phyloP scores from a whole-genome alignment of 2,113 vertebrate genomes.

The Gobiocypris rarus region DNA sequence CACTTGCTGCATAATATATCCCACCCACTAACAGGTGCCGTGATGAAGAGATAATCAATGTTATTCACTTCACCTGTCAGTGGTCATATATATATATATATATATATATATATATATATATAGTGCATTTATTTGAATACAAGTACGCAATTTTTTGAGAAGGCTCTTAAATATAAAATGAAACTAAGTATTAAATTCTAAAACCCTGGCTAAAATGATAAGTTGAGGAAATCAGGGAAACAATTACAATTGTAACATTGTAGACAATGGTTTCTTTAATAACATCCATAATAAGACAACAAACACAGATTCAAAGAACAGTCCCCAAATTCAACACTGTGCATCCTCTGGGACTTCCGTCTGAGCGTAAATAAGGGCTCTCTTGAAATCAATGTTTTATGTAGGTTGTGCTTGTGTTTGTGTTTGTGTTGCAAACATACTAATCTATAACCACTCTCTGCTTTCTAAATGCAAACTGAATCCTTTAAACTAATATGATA shows the following conservation, averaged over 20 bases:
- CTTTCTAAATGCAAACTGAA: not conserved
- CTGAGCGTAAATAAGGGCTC: not conserved
- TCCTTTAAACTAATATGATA: not conserved
- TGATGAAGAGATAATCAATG: no score
- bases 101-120: no score
- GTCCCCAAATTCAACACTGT: not conserved
- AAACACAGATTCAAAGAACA: not conserved
- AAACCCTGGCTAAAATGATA: not conserved
- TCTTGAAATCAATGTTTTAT: slow-evolving; percentile 31
- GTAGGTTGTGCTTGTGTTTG: not conserved
- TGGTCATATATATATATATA: no score
- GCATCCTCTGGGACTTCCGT: not conserved
- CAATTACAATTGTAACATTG: not conserved
- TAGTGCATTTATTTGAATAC: not conserved
- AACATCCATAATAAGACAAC: not conserved
- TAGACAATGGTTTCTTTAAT: not conserved
- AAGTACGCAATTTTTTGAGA: not conserved
- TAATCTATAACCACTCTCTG: not conserved
- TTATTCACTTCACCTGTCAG: no score
- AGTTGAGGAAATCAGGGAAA: not conserved
- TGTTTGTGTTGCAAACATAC: slow-evolving; percentile 17
- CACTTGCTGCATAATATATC: no score
- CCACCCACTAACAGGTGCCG: no score
- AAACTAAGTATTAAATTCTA: not conserved
- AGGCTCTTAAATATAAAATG: not conserved